phyloP scores from a whole-genome alignment of 2,797 vertebrate genomes.

The Dendrocincla tyrannina region DNA sequence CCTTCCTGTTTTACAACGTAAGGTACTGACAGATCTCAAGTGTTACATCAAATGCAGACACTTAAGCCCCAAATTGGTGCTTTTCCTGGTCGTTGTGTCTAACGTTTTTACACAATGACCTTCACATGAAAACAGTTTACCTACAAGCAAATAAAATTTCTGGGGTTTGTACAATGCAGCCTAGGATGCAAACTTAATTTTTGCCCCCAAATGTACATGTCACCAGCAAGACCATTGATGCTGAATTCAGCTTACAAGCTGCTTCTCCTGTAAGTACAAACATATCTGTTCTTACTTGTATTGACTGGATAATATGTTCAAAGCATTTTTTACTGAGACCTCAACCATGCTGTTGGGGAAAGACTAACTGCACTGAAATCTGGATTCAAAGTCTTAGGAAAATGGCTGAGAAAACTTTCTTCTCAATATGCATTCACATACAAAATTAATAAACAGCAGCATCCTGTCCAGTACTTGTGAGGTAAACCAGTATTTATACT shows the following conservation, averaged over 20 bases:
- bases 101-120: neutral
- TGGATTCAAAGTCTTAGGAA: neutral
- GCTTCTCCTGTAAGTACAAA: neutral
- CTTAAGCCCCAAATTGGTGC: neutral
- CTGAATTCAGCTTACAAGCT: neutral
- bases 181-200: neutral
- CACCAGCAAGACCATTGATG: neutral
- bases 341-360: neutral
- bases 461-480: neutral
- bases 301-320: neutral
- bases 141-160: neutral
- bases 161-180: neutral
- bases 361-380: neutral
- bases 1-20: neutral
- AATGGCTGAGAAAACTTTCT: neutral
- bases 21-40: neutral
- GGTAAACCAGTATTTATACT: neutral
- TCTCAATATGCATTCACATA: neutral
- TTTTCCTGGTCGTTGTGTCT: neutral
- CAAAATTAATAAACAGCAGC: neutral
- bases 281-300: neutral
- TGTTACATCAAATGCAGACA: neutral
- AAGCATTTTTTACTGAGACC: neutral
- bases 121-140: neutral
- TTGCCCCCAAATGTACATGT: neutral